These are phyloP conservation scores for Carlito syrichta DNA, from an alignment of 2,113 vertebrate species.

Conservation along the genomic window DNA sequence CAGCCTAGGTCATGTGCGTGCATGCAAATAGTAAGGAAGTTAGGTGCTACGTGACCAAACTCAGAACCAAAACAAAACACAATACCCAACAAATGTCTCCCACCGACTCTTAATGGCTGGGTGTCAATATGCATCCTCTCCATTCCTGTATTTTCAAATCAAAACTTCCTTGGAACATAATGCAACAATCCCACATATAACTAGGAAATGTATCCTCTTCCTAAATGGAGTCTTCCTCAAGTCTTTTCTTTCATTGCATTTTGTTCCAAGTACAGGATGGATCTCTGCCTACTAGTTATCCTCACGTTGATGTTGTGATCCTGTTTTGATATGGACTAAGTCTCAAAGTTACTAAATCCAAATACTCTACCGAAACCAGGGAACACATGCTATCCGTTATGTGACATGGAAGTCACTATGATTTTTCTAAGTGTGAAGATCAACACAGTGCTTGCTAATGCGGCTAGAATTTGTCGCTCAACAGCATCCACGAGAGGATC, in stretches of 20 bases:
- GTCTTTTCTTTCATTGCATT: background rate
- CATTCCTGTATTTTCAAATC: background rate
- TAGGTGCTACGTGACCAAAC: background rate
- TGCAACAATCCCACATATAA: background rate
- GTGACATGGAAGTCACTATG: too few relatives aligned
- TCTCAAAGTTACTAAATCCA: background rate
- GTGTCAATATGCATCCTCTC: background rate
- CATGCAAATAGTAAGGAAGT: background rate
- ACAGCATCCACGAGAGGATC: background rate
- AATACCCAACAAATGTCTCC: background rate
- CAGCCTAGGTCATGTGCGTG: background rate
- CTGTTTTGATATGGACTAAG: background rate
- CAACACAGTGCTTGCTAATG: background rate
- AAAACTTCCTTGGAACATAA: background rate
- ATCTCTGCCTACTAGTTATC: background rate
- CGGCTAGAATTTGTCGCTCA: background rate
- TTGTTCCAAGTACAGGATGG: background rate
- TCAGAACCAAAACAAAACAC: background rate
- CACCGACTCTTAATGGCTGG: background rate
- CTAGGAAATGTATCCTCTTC: background rate
- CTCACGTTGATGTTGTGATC: background rate
- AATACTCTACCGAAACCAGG: background rate
- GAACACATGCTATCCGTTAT: background rate
- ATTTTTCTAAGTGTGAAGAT: background rate
- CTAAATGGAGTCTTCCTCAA: background rate